Evolutionary conservation across 2,888 invertebrate species (phyloP), one percentile per base, ranked within the genome.

Genomic region (Chirona hameri): DNA sequence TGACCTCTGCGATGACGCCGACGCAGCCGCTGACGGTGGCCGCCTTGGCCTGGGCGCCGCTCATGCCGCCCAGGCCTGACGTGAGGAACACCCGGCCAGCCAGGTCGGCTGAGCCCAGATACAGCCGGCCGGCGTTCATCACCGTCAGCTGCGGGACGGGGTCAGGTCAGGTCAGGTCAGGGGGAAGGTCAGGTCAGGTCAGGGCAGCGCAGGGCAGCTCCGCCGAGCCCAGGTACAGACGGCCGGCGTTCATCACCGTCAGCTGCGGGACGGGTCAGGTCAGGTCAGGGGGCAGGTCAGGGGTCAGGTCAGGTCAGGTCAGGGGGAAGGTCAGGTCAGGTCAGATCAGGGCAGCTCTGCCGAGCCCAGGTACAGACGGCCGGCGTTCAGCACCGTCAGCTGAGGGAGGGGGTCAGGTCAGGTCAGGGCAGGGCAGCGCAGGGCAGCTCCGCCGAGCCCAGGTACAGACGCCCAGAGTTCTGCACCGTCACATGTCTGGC

Each of bases 11-110:
- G 81, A 92, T 89, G 12, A 92, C 90, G 55, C 91, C 91, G 39
- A 92, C 87, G 86, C 91, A 91, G 0, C 91, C 91, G 83, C 90
- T 89, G 83, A 91, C 91, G 65, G 90, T 90, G 3, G 91, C 90
- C 1, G 91, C 91, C 86, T 92, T 92, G 5, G 91, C 90, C 86
- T 92, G 91, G 0, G 91, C 91, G 1, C 91, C 91, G 85, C 90
- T 90, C 91, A 91, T 91, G 21, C 91, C 91, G 18, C 91, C 91
- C 7, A 91, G 87, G 0, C 91, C 91, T 2, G 91, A 90, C 0
- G 91, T 90, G 48, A 92, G 87, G 85, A 90, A 91, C 29, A 90
- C 91, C 86, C 76, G 79, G 18, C 85, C 85, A 5, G 87, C 86
- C 84, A 91, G 86, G 82, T 89, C 88, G 72, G 88, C 87, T 0